phyloP scores from a whole-genome alignment of 2,113 vertebrate genomes.

The Prietella phreatophila region DNA sequence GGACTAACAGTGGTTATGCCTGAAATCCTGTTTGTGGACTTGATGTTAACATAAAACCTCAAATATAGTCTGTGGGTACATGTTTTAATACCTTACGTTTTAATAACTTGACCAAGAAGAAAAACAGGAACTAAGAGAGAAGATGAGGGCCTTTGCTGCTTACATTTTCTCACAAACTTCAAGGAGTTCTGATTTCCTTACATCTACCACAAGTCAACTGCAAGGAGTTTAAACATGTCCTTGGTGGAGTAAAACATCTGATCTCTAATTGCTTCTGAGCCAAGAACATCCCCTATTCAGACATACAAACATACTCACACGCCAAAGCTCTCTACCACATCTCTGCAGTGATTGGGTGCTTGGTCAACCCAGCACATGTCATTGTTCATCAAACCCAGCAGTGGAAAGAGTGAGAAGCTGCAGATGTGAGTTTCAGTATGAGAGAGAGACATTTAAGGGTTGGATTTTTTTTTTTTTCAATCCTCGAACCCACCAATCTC shows the following conservation, averaged over 20 bases:
- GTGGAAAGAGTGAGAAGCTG: slow-evolving; percentile 38
- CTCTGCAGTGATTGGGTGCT: slow-evolving; percentile 29
- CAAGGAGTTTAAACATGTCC: slow-evolving; percentile 40
- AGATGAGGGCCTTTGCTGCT: slow-evolving; percentile 20
- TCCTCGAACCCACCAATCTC: slow-evolving; percentile 29
- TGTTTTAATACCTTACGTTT: slow-evolving; percentile 14
- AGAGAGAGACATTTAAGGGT: slow-evolving; percentile 24
- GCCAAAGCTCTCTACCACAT: slow-evolving; percentile 31
- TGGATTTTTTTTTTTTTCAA: background rate
- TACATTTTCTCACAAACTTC: slow-evolving; percentile 46
- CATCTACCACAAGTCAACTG: slow-evolving; percentile 47
- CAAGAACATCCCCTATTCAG: slow-evolving; percentile 40
- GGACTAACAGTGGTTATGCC: background rate
- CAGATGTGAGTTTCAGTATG: slow-evolving; percentile 42
- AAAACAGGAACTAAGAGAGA: slow-evolving; percentile 37
- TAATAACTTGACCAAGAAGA: slow-evolving; percentile 4
- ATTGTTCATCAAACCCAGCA: slow-evolving; percentile 41
- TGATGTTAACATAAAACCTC: slow-evolving; percentile 16
- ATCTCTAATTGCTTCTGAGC: slow-evolving; percentile 46
- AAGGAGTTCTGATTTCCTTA: slow-evolving; percentile 43
- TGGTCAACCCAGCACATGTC: slow-evolving; percentile 41
- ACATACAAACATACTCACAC: slow-evolving; percentile 31
- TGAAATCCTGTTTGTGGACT: slow-evolving; percentile 22
- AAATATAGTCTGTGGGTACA: slow-evolving; percentile 17
- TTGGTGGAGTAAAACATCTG: slow-evolving; percentile 42